Evolutionary conservation across 2,113 vertebrate species (phyloP).

Genomic region (Brachyhypopomus occidentalis): DNA sequence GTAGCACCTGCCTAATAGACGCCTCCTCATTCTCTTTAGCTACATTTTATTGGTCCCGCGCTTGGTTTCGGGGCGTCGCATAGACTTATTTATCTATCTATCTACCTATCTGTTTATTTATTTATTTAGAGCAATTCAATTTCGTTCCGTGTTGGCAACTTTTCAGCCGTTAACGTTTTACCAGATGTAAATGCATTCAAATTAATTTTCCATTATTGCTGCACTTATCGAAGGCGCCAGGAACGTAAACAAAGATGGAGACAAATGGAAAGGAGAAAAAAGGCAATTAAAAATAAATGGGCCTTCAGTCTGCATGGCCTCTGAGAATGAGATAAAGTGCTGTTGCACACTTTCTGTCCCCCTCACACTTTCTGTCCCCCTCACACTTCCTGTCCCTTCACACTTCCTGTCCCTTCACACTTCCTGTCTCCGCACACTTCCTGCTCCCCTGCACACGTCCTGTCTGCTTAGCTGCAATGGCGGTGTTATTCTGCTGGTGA

Average conservation of each 20-base stretch:
- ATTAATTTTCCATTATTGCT: constrained; percentile 65
- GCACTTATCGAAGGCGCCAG: constrained; percentile 60
- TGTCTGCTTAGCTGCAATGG: background rate
- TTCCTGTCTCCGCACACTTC: too few species aligned
- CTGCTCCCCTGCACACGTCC: too few species aligned
- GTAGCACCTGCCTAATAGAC: too few species aligned
- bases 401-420: too few species aligned
- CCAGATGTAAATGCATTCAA: constrained; percentile 58
- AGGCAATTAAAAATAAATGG: constrained; percentile 69
- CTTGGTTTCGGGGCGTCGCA: too few species aligned
- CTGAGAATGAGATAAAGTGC: constrained; percentile 58
- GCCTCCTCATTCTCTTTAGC: too few species aligned
- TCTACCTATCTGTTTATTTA: constrained; percentile 1
- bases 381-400: too few species aligned
- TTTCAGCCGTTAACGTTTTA: constrained; percentile 51
- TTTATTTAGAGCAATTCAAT: constrained; percentile 25
- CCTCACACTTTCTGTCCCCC: too few species aligned
- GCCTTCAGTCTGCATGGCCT: constrained; percentile 53
- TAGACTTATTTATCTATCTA: constrained; percentile 8
- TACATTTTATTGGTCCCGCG: too few species aligned
- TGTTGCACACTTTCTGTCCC: constrained; percentile 15
- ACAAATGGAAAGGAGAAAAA: constrained; percentile 47
- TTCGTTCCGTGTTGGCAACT: constrained; percentile 19
- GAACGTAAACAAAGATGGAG: constrained; percentile 65
- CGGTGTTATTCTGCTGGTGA: constrained; percentile 28